Conservation (phyloP, 2,797 vertebrate genomes). For the Cirrhinus mrigala region DNA sequence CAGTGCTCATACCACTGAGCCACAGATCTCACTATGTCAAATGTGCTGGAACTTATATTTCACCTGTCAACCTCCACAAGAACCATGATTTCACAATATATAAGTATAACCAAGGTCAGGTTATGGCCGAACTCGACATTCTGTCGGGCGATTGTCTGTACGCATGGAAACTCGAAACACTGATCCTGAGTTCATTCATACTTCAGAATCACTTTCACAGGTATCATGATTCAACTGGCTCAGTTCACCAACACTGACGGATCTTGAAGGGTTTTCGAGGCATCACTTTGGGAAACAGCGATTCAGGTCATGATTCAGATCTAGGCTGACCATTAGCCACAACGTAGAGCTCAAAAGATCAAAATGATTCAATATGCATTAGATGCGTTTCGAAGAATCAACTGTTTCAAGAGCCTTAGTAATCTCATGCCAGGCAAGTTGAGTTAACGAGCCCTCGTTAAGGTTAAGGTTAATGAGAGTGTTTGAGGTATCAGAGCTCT, state of each 20-base stretch:
- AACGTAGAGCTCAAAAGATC: not conserved
- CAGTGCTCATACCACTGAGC: not conserved
- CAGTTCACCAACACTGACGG: too few relatives aligned
- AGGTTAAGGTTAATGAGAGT: not conserved
- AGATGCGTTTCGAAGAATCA: not conserved
- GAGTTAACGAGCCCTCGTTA: not conserved
- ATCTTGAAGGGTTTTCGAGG: not conserved
- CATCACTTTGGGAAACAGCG: not conserved
- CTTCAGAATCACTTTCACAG: not conserved
- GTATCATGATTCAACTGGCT: not conserved
- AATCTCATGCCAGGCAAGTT: not conserved
- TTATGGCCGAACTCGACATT: not conserved
- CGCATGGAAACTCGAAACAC: too few relatives aligned
- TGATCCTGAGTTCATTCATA: too few relatives aligned
- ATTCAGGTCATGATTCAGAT: not conserved
- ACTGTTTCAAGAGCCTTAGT: not conserved
- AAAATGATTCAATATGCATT: not conserved
- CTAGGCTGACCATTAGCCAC: not conserved
- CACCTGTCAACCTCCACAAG: not conserved
- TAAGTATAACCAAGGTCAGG: not conserved
- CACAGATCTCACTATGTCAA: fast-evolving
- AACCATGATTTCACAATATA: too few relatives aligned
- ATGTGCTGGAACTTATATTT: not conserved
- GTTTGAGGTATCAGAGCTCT: not conserved
- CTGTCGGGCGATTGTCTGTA: not conserved